Base-by-base conservation (phyloP, 2,888 invertebrate species). In the Stenoptilia bipunctidactyla region DNA sequence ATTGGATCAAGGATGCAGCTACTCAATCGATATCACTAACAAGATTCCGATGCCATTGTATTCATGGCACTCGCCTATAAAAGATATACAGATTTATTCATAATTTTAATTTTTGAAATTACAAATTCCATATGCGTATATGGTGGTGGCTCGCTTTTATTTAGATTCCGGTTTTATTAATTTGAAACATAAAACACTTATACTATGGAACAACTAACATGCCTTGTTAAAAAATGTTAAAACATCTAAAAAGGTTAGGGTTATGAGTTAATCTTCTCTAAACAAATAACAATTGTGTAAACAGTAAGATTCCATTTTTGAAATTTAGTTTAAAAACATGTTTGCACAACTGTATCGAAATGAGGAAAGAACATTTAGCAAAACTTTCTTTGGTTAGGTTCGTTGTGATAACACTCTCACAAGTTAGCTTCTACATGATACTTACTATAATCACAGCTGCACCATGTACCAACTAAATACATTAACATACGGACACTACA, bases 401-500 rank as follows among this genome's bases (percentile, higher is more conserved):
- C 51, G 51, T 45, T 45, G 45, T 35, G 49, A 60, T 52, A 46
- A 48, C 48, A 49, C 57, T 48, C 53, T 47, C 50, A 54, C 50
- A 54, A 51, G 57, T 61, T 58, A 57, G 48, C 55, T 51, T 49
- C 50, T 41, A 55, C 64, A 61, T 68, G 62, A 58, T 55, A 63
- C 53, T 56, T 77, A 82, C 80, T 80, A 58, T 79, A 80, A 77
- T 51, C n/a, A 39, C 43, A 45, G 58, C 52, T 45, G 61, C 34
- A 34, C 34, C 34, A 36, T 46, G 52, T 53, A 58, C 55, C 65
- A 15, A 39, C 42, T 42, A 42, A 73, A 66, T 70, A 76, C 71
- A 75, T 48, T 53, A 55, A 58, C 3, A 8, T 62, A 64, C 52
- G 58, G 69, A 72, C 66, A 68, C 77, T 77, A 77, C 80, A 69